Conservation (phyloP, 2,797 vertebrate species). For the Mus spretus region DNA sequence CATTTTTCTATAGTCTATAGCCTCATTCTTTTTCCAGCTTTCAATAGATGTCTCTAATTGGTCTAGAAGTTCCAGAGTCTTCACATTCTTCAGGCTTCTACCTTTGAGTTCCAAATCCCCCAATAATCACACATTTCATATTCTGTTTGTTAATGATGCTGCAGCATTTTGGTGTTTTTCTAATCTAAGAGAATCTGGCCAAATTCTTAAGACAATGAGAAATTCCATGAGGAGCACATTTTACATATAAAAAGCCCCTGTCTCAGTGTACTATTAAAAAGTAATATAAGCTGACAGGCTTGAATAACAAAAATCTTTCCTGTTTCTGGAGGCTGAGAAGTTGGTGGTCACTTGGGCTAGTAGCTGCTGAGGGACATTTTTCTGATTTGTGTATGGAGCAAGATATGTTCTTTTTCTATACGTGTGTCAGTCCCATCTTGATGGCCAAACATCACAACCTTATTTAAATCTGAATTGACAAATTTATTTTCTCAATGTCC, state of each 20-base stretch:
- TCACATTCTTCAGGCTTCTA: not conserved
- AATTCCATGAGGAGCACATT: not conserved
- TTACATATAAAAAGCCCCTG: not conserved
- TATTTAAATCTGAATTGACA: not conserved
- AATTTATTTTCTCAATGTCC: too few species aligned
- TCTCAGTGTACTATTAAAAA: not conserved
- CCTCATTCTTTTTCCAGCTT: not conserved
- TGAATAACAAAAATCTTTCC: not conserved
- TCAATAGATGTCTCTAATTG: not conserved
- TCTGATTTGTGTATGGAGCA: not conserved
- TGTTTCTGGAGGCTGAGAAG: not conserved
- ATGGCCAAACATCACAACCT: not conserved
- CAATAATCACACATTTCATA: not conserved
- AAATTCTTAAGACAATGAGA: not conserved
- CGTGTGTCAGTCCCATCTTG: not conserved
- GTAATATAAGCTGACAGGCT: not conserved
- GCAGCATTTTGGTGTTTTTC: not conserved
- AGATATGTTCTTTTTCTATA: not conserved
- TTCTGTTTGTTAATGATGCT: not conserved
- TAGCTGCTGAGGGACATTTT: not conserved
- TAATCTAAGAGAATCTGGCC: not conserved
- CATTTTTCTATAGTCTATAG: not conserved
- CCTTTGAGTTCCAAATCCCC: not conserved
- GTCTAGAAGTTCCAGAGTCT: not conserved
- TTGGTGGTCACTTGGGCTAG: not conserved